Percentiles rank a stretch among this genome's conserved stretches.
phyloP scores from a whole-genome alignment of 2,888 invertebrate species.

The Harmothoe impar region DNA sequence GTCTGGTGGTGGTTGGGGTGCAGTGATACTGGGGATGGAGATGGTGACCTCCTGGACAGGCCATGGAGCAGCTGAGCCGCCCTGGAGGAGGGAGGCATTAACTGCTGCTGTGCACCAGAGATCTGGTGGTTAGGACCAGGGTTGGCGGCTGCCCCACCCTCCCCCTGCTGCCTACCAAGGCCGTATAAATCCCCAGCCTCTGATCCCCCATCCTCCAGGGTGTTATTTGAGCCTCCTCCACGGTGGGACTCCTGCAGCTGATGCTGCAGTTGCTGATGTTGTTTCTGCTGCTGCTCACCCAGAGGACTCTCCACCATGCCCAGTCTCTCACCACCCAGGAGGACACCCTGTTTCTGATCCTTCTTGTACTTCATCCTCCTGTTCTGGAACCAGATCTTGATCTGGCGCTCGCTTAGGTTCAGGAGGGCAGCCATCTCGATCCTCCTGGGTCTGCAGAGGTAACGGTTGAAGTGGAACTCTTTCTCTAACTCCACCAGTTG shows the following conservation, averaged over 20 bases:
- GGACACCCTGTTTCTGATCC: constrained; percentile 75
- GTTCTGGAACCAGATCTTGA: constrained; percentile 98
- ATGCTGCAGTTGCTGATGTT: neutral
- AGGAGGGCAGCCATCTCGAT: constrained; percentile 90
- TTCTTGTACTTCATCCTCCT: constrained; percentile 83
- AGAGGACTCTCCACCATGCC: neutral
- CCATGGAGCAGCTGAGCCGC: constrained; percentile 11
- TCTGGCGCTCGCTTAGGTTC: constrained; percentile 89
- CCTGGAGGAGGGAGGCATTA: constrained; percentile 5
- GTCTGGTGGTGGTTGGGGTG: constrained; percentile 36
- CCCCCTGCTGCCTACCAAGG: neutral
- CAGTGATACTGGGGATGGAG: constrained; percentile 22
- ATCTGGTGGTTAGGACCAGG: constrained; percentile 53
- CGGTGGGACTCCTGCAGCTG: neutral
- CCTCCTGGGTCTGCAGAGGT: constrained; percentile 90
- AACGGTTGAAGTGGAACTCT: constrained; percentile 90
- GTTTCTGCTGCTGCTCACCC: neutral
- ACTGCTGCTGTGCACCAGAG: constrained; percentile 49
- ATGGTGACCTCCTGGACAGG: constrained; percentile 32
- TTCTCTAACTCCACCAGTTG: constrained; percentile 92
- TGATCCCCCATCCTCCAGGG: constrained; percentile 1
- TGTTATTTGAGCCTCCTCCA: neutral
- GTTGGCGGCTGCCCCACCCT: neutral
- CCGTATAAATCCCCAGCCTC: neutral
- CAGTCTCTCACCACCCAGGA: neutral